phyloP scores from a whole-genome alignment of 1,140 invertebrate genomes.

The Trichogramma pretiosum region DNA sequence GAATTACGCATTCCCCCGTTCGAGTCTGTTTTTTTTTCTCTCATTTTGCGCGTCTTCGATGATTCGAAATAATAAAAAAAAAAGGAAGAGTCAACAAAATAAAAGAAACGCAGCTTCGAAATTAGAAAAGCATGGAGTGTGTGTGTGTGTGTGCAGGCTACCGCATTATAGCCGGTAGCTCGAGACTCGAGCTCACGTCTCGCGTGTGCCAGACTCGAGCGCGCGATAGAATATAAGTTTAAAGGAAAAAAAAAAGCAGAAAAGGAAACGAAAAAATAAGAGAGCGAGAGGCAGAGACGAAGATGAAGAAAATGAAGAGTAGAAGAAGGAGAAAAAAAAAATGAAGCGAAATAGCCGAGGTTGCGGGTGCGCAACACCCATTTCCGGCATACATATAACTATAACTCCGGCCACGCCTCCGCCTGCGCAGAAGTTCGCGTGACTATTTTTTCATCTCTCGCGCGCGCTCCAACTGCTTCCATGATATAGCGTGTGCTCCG shows the following conservation, averaged over 20 bases:
- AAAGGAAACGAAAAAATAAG: conserved; percentile 28
- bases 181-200: conserved; percentile 2
- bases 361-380: conserved; percentile 37
- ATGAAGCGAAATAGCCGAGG: conserved; percentile 25
- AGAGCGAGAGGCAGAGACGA: too few relatives aligned
- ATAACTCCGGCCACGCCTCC: background rate
- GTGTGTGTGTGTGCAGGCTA: too few relatives aligned
- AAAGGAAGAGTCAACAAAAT: background rate
- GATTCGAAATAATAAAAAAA: background rate
- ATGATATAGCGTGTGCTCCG: too few relatives aligned
- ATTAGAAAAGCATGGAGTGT: too few relatives aligned
- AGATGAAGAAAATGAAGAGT: too few relatives aligned
- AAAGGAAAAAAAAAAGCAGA: conserved; percentile 21
- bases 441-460: conserved; percentile 12
- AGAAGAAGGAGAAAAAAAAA: conserved; percentile 18
- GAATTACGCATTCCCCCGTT: too few relatives aligned
- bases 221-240: too few relatives aligned
- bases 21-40: too few relatives aligned
- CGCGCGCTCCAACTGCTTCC: too few relatives aligned
- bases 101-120: too few relatives aligned
- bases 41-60: too few relatives aligned
- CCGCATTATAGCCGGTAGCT: background rate
- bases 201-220: conserved; percentile 26
- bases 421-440: conserved; percentile 4
- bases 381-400: conserved; percentile 33